Evolutionary conservation across 2,113 vertebrate species (phyloP), one percentile per base, ranked within the genome.

Genomic region (Physeter macrocephalus): DNA sequence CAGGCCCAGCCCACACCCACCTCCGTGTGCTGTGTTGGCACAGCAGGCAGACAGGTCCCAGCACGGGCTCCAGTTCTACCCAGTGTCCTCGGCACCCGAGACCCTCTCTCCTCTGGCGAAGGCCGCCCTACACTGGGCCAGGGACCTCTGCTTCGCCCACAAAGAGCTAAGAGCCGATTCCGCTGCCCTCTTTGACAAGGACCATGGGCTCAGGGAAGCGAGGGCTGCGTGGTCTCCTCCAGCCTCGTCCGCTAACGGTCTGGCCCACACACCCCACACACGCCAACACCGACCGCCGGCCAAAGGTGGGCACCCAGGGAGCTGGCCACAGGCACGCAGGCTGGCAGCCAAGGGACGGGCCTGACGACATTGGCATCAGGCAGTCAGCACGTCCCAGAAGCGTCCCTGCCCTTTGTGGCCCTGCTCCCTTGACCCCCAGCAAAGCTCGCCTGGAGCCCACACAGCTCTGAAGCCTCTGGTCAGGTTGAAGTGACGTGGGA

Each of bases 401-500:
- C 23, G 12, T 59, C 64, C 52, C 10, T 1, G 6, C 14, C 39
- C 49, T 34, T 29, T 41, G 43, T 14, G 4, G 36, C 54, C 41
- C 78, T n/a, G 29, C 23, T 17, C 34, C 54, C 15, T 13, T 4
- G 1, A 27, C 39, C 41, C 29, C 36, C 29, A 21, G 3, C 5
- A 5, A 21, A 15, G 31, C 21, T 13, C 6, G 23, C 21, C 39
- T 17, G 4, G 36, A 46, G 75, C 59, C 59, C 71, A 15, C 1
- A 4, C 20, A n/a, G 82, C 82, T 46, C 29, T 6, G 6, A 57
- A 36, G 43, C 54, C 66, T 66, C 31, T 21, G n/a, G 74, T 5
- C 1, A 0, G 17, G 15, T 14, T 72, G 17, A 36, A 41, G 31
- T 0, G 21, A n/a, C 11, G 15, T 0, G 0, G 36, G 17, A 17